Evolutionary conservation across 2,888 invertebrate species (phyloP).

Genomic region (Hydriomena furcata): DNA sequence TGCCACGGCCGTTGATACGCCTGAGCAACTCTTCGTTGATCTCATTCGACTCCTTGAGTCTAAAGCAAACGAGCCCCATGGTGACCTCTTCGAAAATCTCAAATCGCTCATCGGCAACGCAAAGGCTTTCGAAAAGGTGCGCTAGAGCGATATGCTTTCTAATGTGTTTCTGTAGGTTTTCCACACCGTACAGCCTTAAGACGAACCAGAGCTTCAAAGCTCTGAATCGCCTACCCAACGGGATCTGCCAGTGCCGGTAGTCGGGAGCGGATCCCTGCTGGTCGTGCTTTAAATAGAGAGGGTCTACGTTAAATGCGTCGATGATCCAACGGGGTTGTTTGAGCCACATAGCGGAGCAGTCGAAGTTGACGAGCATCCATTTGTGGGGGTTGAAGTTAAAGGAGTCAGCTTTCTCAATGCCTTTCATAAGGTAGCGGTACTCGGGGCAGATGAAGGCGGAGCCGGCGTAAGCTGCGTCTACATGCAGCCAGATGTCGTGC

Average conservation of each 20-base stretch:
- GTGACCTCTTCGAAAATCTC: slow-evolving; percentile 94
- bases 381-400: slow-evolving; percentile 99
- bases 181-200: slow-evolving; percentile 93
- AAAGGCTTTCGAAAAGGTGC: slow-evolving; percentile 92
- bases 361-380: slow-evolving; percentile 99
- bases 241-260: slow-evolving; percentile 99
- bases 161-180: slow-evolving; percentile 93
- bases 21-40: slow-evolving; percentile 91
- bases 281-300: slow-evolving; percentile 97
- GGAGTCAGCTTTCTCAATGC: slow-evolving; percentile 95
- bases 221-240: slow-evolving; percentile 95
- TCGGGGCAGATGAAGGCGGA: slow-evolving; percentile 99
- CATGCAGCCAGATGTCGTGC: slow-evolving; percentile 95
- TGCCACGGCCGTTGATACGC: slow-evolving; percentile 93
- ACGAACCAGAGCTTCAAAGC: slow-evolving; percentile 98
- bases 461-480: slow-evolving; percentile 98
- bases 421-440: slow-evolving; percentile 94
- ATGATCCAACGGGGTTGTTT: slow-evolving; percentile 95
- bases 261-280: slow-evolving; percentile 95
- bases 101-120: slow-evolving; percentile 90
- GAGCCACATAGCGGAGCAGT: slow-evolving; percentile 99
- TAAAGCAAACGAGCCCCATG: slow-evolving; percentile 98
- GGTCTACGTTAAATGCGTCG: slow-evolving; percentile 98
- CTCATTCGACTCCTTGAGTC: slow-evolving; percentile 93
- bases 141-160: slow-evolving; percentile 94